These are phyloP conservation scores for Cryptocephalus moraei DNA, from an alignment of 2,888 invertebrate species.

Conservation along the genomic window DNA sequence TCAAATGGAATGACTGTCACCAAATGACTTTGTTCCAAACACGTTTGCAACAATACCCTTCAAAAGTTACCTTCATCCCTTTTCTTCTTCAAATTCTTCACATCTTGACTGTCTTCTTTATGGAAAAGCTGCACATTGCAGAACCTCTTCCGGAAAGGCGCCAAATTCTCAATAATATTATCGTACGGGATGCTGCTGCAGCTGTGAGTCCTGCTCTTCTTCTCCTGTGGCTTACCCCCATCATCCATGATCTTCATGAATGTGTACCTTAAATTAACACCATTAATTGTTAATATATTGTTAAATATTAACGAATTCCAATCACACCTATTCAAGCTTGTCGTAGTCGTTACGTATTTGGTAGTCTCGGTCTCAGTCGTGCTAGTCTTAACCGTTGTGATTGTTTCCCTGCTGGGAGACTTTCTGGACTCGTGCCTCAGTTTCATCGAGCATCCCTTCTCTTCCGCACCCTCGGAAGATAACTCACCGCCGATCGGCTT, in stretches of 20 bases:
- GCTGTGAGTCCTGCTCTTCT: conserved; percentile 34
- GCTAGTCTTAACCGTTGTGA: conserved; percentile 21
- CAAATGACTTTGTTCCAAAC: background rate
- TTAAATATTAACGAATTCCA: too few relatives aligned
- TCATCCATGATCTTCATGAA: conserved; percentile 31
- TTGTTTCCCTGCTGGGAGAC: conserved; percentile 20
- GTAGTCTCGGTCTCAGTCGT: conserved; percentile 30
- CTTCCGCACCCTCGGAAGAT: conserved; percentile 8
- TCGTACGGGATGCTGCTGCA: conserved; percentile 37
- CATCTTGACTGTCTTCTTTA: conserved; percentile 19
- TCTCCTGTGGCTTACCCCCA: conserved; percentile 19
- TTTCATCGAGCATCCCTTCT: conserved; percentile 4
- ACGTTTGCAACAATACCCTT: background rate
- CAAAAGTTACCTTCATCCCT: conserved; percentile 13
- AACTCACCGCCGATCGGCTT: conserved; percentile 11
- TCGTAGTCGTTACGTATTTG: conserved; percentile 29
- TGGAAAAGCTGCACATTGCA: conserved; percentile 33
- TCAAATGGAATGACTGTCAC: background rate
- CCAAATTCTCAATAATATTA: conserved; percentile 36
- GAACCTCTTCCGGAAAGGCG: conserved; percentile 36
- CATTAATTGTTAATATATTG: too few relatives aligned
- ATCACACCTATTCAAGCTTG: conserved; percentile 26
- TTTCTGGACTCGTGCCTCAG: conserved; percentile 9
- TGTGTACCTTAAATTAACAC: conserved; percentile 21
- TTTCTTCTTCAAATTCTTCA: conserved; percentile 17